Base-by-base conservation (phyloP, 2,888 invertebrate species). In the Drosophila paracracens region DNA sequence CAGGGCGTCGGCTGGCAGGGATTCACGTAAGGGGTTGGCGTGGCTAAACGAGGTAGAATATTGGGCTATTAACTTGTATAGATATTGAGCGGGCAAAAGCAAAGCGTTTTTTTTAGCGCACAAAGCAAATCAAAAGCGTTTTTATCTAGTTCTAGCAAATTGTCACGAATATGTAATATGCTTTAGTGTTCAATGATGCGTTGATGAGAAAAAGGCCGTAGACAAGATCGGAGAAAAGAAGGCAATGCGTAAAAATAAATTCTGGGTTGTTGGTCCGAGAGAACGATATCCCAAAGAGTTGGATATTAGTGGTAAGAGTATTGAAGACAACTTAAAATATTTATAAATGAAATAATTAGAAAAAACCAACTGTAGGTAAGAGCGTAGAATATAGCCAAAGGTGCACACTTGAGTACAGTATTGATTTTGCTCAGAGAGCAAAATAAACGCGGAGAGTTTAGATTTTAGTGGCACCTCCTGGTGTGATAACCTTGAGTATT, bases 1-100 rank as follows among this genome's bases (percentile, higher is more conserved):
- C 97, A 97, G 0, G 97, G 97, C 38, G 96, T 96, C 59, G 97
- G 97, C 57, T 95, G 93, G 83, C 96, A 96, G 16, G 95, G 95
- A 81, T 95, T 94, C 10, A 91, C 90, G 66, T 92, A 91, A 10
- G 86, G 82, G 21, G 91, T 83, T 31, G 89, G 81, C 33, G 76
- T 72, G n/a, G 89, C 90, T 91, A 61, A 38, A 62, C 57, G 18
- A 29, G 35, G 52, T 50, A n/a, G 50, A 58, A 13, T 51, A 31
- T 64, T 31, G 21, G 31, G 7, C 56, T 25, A 46, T 70, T 76
- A 76, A 56, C n/a, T 61, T 54, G 52, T 40, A 52, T 16, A 59
- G 16, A 50, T 31, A n/a, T 31, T 57, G 11, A 57, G 43, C 43
- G 50, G 31, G 56, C 71, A 46, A 63, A 71, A 79, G 81, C 79